Evolutionary conservation across 2,888 invertebrate genomes (phyloP).

Genomic region (Philaethria dido): DNA sequence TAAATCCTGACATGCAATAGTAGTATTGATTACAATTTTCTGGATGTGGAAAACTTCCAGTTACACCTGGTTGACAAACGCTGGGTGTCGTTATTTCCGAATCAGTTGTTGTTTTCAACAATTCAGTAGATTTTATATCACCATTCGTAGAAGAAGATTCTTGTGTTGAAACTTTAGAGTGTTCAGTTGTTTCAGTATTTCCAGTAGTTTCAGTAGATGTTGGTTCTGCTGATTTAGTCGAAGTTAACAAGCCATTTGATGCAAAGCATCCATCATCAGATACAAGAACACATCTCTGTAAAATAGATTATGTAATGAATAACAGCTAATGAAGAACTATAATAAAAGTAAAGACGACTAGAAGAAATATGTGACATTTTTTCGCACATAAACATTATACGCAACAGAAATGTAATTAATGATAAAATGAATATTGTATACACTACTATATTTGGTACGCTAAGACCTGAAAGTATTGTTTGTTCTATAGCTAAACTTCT

Average conservation of each 20-base stretch:
- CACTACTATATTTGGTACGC: too few relatives aligned
- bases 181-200: constrained; percentile 1
- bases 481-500: too few relatives aligned
- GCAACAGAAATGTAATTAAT: too few relatives aligned
- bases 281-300: constrained; percentile 38
- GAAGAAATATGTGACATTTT: too few relatives aligned
- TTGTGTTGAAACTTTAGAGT: not conserved
- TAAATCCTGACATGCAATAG: constrained; percentile 53
- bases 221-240: constrained; percentile 26
- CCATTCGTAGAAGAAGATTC: not conserved
- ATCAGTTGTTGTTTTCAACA: constrained; percentile 9
- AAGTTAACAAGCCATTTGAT: constrained; percentile 25
- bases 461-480: too few relatives aligned
- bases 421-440: too few relatives aligned
- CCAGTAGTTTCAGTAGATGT: constrained; percentile 14
- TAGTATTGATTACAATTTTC: constrained; percentile 53
- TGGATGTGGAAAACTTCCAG: constrained; percentile 57
- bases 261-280: constrained; percentile 43
- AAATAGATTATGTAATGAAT: not conserved
- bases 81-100: constrained; percentile 5
- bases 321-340: not conserved
- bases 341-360: too few relatives aligned
- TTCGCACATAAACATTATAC: too few relatives aligned
- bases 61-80: constrained; percentile 50
- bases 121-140: not conserved